Conservation (phyloP, 2,888 invertebrate genomes). For the Tillus elongatus region DNA sequence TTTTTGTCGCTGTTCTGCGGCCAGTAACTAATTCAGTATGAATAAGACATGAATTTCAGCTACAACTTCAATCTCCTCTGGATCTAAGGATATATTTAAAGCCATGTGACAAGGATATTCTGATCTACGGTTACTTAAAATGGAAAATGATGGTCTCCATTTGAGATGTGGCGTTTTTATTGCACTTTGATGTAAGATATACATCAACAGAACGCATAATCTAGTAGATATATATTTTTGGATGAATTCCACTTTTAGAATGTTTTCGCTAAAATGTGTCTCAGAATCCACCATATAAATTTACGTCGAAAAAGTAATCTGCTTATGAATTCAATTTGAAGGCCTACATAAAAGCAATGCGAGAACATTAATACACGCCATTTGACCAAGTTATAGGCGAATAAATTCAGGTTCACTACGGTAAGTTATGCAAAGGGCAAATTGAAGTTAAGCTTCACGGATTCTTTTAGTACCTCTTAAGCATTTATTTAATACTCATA, state of each 20-base stretch:
- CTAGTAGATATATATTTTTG: conserved; percentile 25
- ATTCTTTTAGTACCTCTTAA: too few species aligned
- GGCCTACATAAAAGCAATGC: too few species aligned
- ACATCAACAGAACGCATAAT: conserved; percentile 26
- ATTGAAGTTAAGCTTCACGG: too few species aligned
- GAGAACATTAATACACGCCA: too few species aligned
- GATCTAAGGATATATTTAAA: background rate
- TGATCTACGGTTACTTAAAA: conserved; percentile 30
- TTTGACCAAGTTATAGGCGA: too few species aligned
- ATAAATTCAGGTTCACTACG: too few species aligned
- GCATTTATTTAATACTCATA: too few species aligned
- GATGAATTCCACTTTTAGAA: conserved; percentile 4
- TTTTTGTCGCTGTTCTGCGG: conserved; percentile 9
- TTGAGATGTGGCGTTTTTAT: conserved; percentile 33
- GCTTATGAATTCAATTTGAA: conserved; percentile 1
- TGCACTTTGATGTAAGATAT: conserved; percentile 31
- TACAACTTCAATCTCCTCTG: conserved; percentile 1
- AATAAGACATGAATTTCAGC: conserved; percentile 25
- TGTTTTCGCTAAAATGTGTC: conserved; percentile 2
- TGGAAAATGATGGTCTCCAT: conserved; percentile 31
- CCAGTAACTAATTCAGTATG: conserved; percentile 24
- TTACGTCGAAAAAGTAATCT: background rate
- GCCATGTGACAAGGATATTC: conserved; percentile 18
- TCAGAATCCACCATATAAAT: background rate
- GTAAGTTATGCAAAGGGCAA: too few species aligned